These are phyloP conservation scores for Harpagus bidentatus DNA, from an alignment of 2,113 vertebrate genomes.

Conservation along the genomic window DNA sequence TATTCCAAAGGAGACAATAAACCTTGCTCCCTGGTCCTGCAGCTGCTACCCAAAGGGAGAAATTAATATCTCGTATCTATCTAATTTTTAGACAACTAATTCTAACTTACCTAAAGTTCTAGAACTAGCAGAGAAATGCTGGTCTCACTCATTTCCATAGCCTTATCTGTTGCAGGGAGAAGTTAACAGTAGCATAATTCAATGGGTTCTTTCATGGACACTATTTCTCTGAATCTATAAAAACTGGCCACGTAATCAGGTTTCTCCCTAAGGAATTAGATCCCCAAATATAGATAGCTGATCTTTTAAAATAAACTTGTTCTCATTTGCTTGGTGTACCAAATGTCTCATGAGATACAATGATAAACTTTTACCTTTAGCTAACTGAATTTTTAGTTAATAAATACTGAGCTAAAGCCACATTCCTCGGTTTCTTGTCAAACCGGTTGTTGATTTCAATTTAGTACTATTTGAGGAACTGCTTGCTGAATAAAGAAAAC, in stretches of 20 bases:
- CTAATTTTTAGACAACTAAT: not conserved
- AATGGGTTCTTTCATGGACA: not conserved
- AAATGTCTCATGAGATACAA: not conserved
- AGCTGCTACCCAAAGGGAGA: not conserved
- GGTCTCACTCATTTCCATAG: not conserved
- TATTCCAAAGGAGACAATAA: not conserved
- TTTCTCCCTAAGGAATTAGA: not conserved
- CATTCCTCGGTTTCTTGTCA: not conserved
- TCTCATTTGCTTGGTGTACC: not conserved
- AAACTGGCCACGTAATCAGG: not conserved
- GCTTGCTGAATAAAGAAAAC: slow-evolving; percentile 39
- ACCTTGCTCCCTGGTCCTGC: not conserved
- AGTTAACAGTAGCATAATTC: not conserved
- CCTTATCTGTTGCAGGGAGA: not conserved
- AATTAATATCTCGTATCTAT: not conserved
- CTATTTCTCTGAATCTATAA: not conserved
- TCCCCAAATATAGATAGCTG: not conserved
- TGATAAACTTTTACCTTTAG: slow-evolving; percentile 32
- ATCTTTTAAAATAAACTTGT: not conserved
- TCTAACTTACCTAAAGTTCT: not conserved
- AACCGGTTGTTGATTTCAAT: not conserved
- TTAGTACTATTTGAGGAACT: not conserved
- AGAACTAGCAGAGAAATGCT: not conserved
- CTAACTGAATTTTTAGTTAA: slow-evolving; percentile 19
- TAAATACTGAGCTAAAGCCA: slow-evolving; percentile 3